Evolutionary conservation across 1,140 invertebrate genomes (phyloP).

Genomic region (Oedothorax gibbosus): DNA sequence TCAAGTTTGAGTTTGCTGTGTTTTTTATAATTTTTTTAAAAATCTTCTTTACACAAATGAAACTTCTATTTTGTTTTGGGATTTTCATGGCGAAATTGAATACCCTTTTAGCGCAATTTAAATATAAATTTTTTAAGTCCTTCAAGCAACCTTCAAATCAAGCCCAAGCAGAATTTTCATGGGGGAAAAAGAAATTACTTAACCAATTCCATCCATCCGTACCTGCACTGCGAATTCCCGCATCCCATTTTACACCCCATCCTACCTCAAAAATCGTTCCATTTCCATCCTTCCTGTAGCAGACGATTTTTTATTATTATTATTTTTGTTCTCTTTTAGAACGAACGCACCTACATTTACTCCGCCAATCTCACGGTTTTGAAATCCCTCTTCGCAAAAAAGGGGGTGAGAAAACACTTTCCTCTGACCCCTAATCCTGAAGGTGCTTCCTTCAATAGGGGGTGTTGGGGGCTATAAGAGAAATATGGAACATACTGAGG

Average conservation of each 20-base stretch:
- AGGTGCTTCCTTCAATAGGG: background rate
- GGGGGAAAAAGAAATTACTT: too few relatives aligned
- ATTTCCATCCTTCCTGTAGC: conserved; percentile 12
- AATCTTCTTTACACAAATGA: too few relatives aligned
- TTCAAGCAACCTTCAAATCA: too few relatives aligned
- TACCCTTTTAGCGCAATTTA: too few relatives aligned
- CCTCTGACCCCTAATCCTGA: conserved; percentile 41
- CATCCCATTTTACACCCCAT: background rate
- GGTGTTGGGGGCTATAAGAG: background rate
- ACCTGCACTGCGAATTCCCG: background rate
- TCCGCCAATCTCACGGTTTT: conserved; percentile 45
- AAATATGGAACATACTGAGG: background rate
- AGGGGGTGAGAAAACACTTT: conserved; percentile 44
- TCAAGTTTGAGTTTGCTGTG: too few relatives aligned
- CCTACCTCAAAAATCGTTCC: conserved; percentile 7
- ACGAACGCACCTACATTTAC: conserved; percentile 28
- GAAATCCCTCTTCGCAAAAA: conserved; percentile 8
- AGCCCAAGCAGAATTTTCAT: too few relatives aligned
- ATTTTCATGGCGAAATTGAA: too few relatives aligned
- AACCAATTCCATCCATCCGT: background rate
- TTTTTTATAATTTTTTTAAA: too few relatives aligned
- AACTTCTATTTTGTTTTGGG: too few relatives aligned
- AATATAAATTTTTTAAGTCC: too few relatives aligned
- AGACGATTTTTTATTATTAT: conserved; percentile 8
- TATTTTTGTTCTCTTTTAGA: background rate